Conservation (phyloP, 2,888 invertebrate species). For the Cacoxenus indagator region DNA sequence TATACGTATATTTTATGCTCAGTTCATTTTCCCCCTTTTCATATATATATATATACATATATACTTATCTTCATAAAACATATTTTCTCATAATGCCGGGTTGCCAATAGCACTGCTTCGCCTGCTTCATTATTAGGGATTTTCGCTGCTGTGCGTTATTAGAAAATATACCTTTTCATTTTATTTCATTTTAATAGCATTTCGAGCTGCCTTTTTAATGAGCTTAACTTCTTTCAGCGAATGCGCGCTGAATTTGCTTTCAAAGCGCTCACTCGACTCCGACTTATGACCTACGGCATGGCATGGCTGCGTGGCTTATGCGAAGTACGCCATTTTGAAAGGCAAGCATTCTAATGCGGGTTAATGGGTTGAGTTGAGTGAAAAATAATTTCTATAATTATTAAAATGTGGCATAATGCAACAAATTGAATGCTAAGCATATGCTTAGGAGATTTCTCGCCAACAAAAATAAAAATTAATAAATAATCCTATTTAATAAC, state of each 20-base stretch:
- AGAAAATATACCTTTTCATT: conserved; percentile 5
- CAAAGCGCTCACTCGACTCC: no score
- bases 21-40: background rate
- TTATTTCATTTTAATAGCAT: conserved; percentile 20
- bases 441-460: background rate
- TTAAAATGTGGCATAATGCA: conserved; percentile 13
- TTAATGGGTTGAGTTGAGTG: conserved; percentile 15
- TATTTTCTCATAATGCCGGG: background rate
- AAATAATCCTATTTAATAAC: background rate
- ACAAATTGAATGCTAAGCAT: background rate
- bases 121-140: conserved; percentile 15
- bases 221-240: conserved; percentile 23
- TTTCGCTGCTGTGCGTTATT: conserved; percentile 1
- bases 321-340: background rate
- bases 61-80: background rate
- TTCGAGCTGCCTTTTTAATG: conserved; percentile 12
- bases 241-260: no score
- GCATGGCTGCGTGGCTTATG: background rate
- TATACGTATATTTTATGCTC: conserved; percentile 5
- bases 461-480: conserved; percentile 1
- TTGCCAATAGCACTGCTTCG: background rate
- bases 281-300: conserved; percentile 1
- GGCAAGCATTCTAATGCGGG: conserved; percentile 16
- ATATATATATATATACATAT: no score
- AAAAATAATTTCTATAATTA: conserved; percentile 1